These are phyloP conservation scores for Polyodon spathula DNA, from an alignment of 2,113 vertebrate species.

Conservation along the genomic window DNA sequence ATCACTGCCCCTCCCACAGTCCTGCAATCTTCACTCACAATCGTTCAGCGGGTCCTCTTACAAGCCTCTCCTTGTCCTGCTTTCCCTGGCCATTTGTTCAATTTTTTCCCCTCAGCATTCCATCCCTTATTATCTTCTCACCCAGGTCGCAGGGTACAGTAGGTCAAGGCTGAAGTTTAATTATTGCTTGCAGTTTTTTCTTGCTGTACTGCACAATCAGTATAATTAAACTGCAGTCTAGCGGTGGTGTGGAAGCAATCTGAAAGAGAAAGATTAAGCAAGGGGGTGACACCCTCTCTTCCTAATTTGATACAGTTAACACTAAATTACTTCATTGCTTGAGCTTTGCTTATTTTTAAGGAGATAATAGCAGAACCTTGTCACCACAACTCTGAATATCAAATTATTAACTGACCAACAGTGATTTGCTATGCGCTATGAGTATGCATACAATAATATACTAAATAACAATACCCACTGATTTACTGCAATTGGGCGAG, in stretches of 20 bases:
- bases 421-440: neutral
- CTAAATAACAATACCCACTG: neutral
- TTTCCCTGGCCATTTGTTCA: neutral
- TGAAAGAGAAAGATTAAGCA: neutral
- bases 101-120: too few species aligned
- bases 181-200: neutral
- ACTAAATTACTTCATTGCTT: neutral
- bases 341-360: neutral
- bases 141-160: too few species aligned
- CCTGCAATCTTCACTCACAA: slow-evolving; percentile 16
- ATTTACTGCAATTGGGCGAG: too few species aligned
- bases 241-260: neutral
- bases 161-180: neutral
- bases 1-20: slow-evolving; percentile 26
- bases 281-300: too few species aligned
- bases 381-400: neutral
- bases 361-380: neutral
- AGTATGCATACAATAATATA: neutral
- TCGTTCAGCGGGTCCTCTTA: slow-evolving; percentile 28
- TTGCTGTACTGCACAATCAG: too few species aligned
- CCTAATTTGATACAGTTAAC: neutral
- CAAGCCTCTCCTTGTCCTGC: neutral
- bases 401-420: neutral
- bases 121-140: neutral
- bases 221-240: neutral